Percentiles rank a stretch among this genome's conserved stretches.
phyloP scores from a whole-genome alignment of 1,140 invertebrate genomes.

The Trissolcus basalis region DNA sequence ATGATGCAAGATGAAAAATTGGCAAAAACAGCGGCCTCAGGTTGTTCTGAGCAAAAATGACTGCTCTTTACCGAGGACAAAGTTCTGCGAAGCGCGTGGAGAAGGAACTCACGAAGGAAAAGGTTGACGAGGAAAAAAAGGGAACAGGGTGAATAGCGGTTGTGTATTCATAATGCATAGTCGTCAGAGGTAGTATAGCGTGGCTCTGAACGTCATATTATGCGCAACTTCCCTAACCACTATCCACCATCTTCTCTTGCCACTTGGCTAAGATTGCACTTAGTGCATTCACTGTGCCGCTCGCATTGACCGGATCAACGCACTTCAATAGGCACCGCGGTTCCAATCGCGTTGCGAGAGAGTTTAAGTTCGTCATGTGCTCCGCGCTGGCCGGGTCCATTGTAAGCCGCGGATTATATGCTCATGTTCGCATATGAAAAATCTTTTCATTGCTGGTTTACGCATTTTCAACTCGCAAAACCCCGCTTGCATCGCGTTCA shows the following conservation, averaged over 20 bases:
- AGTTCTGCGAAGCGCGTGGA: conserved; percentile 35
- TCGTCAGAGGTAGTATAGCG: conserved; percentile 52
- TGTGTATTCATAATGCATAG: conserved; percentile 68
- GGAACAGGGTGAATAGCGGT: conserved; percentile 67
- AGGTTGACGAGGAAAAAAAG: conserved; percentile 10
- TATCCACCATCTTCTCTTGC: conserved; percentile 60
- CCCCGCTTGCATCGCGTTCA: not conserved
- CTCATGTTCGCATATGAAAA: conserved; percentile 32
- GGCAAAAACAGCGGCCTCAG: conserved; percentile 37
- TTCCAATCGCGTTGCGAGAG: conserved; percentile 35
- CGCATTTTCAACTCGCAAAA: conserved; percentile 19
- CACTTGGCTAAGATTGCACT: conserved; percentile 68
- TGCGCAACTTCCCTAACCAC: conserved; percentile 60
- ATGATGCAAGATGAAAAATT: conserved; percentile 52
- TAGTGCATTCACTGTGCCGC: conserved; percentile 67
- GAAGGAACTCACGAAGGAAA: conserved; percentile 11
- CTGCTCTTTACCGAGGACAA: conserved; percentile 60
- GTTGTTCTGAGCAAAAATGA: conserved; percentile 43
- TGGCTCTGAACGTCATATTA: conserved; percentile 61
- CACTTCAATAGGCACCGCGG: conserved; percentile 63
- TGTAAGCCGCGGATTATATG: conserved; percentile 30
- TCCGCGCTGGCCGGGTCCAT: conserved; percentile 26
- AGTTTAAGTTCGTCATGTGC: conserved; percentile 43
- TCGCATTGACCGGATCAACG: conserved; percentile 72
- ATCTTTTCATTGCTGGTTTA: conserved; percentile 30